Conservation (phyloP, 2,888 invertebrate genomes). For the Eledona agricola region DNA sequence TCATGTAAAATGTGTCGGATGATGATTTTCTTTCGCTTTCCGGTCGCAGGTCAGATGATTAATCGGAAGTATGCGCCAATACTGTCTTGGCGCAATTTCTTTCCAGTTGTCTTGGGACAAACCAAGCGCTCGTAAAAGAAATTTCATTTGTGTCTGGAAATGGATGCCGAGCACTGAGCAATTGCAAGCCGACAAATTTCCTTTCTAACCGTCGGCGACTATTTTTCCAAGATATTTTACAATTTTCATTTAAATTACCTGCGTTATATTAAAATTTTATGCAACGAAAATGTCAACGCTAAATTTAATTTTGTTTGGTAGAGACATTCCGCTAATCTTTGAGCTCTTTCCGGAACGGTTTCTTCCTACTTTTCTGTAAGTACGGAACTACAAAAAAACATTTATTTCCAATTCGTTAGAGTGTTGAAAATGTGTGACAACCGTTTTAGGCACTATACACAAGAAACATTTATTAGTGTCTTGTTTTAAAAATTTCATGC, state of each 20-base stretch:
- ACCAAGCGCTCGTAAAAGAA: conserved; percentile 10
- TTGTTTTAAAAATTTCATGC: no score
- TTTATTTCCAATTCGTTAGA: no score
- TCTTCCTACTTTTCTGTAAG: no score
- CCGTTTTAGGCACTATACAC: no score
- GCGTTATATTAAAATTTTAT: conserved; percentile 2
- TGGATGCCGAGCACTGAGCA: neutral
- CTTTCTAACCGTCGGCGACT: neutral
- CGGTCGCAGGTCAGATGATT: conserved; percentile 1
- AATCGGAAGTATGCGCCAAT: neutral
- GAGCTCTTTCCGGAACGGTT: no score
- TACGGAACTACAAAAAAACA: no score
- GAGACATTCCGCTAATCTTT: no score
- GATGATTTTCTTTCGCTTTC: no score
- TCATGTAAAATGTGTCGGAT: neutral
- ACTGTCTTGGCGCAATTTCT: conserved; percentile 4
- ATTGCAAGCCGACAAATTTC: neutral
- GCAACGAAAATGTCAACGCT: conserved; percentile 5
- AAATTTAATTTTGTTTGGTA: conserved; percentile 11
- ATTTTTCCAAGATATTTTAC: conserved; percentile 2
- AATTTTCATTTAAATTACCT: conserved; percentile 2
- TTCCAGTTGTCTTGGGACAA: conserved; percentile 6
- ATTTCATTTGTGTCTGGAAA: conserved; percentile 13
- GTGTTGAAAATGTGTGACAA: no score
- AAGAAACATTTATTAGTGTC: no score